Base-by-base conservation (phyloP, 2,888 invertebrate species). In the Andrena praecox region DNA sequence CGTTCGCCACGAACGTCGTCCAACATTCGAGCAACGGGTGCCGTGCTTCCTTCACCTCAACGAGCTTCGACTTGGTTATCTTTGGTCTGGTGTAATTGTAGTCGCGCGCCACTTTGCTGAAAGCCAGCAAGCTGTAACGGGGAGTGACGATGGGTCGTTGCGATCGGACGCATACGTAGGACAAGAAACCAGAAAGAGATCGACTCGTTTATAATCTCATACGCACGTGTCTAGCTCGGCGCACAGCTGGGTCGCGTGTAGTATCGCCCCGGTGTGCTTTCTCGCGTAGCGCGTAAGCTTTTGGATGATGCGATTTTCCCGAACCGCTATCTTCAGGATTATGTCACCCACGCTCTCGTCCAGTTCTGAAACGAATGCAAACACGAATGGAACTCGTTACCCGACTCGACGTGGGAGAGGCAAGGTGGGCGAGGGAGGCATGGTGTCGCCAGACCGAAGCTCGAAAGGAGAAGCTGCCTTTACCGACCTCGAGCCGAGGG, bases 261-360 rank as follows among this genome's bases (percentile, higher is more conserved):
- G 92, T 2, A 97, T 93, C 0, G 95, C 93, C 66, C 95, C 93
- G 33, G 96, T 93, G 85, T 96, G 94, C 81, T 96, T 95, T 86
- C 96, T 94, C 29, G 97, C 95, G 77, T 95, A 95, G 77, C 95
- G 94, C 7, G 96, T 95, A 60, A 97, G 94, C 12, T 95, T 94
- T 92, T 96, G 95, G 95, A 98, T 96, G 89, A 98, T 97, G 75
- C 96, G 95, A 3, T 96, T 96, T 94, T 98, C 98, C 87, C 97
- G 96, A 79, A 97, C 97, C 89, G 96, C 96, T 90, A 98, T 97
- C 91, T 97, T 97, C 12, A 96, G 95, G 90, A 97, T 96, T 52
- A 97, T 96, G 94, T 98, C 97, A 52, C 98, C 98, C 80, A 98
- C 95, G 86, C 96, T 94, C 80, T 95, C 94, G 93, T 98, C 98